phyloP scores from a whole-genome alignment of 1,140 invertebrate species.

The Drosophila suzukii region DNA sequence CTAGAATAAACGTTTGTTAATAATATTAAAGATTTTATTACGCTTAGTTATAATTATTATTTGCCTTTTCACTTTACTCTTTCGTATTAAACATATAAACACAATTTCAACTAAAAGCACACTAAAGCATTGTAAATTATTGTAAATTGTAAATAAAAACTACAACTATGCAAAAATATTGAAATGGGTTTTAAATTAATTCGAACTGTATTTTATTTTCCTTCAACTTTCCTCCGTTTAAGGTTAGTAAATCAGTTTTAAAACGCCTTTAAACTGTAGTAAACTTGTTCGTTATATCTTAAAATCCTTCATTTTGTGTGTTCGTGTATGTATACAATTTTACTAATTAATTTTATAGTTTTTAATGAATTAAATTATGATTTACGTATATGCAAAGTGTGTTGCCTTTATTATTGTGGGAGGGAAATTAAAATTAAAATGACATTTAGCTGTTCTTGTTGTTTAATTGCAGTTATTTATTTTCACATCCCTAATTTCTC shows the following conservation, averaged over 20 bases:
- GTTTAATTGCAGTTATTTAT: conserved; percentile 10
- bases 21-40: conserved; percentile 48
- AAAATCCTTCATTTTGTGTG: conserved; percentile 23
- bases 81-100: conserved; percentile 53
- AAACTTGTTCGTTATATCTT: conserved; percentile 9
- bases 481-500: conserved; percentile 18
- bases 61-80: conserved; percentile 74
- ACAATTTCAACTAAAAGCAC: conserved; percentile 69
- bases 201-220: conserved; percentile 21
- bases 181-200: conserved; percentile 23
- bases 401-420: conserved; percentile 36
- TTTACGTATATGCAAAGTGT: conserved; percentile 48
- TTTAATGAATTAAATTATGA: conserved; percentile 66
- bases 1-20: conserved; percentile 57
- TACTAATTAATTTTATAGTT: conserved; percentile 75
- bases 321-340: conserved; percentile 66
- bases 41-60: conserved; percentile 59
- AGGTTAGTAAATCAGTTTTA: conserved; percentile 22
- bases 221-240: conserved; percentile 2
- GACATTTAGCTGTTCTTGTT: conserved; percentile 75
- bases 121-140: conserved; percentile 66
- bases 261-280: conserved; percentile 31
- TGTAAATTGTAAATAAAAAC: conserved; percentile 43
- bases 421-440: conserved; percentile 64
- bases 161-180: conserved; percentile 47